These are phyloP conservation scores for Lycia hirtaria DNA, from an alignment of 2,888 invertebrate genomes.

Conservation along the genomic window DNA sequence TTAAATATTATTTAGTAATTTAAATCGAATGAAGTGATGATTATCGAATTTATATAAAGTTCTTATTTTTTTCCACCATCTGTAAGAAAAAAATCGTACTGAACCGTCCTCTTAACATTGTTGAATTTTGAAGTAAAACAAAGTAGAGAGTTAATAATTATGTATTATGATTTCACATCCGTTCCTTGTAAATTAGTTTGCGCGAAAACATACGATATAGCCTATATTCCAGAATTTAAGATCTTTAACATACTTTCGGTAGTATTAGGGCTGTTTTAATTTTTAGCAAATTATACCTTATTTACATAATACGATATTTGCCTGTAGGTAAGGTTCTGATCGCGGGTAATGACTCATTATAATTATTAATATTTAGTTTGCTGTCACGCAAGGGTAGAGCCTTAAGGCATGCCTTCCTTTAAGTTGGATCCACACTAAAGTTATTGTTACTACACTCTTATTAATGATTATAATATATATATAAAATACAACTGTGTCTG, in stretches of 20 bases:
- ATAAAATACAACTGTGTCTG: too few relatives aligned
- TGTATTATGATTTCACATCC: conserved; percentile 20
- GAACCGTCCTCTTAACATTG: conserved; percentile 26
- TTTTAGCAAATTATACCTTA: conserved; percentile 51
- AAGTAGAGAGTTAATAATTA: conserved; percentile 23
- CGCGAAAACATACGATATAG: conserved; percentile 2
- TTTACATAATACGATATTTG: conserved; percentile 57
- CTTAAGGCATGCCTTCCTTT: conserved; percentile 62
- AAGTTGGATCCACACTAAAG: too few relatives aligned
- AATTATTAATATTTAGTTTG: conserved; percentile 76
- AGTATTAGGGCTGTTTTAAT: conserved; percentile 34
- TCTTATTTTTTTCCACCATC: too few relatives aligned
- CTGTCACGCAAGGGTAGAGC: conserved; percentile 72
- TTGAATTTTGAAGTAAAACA: conserved; percentile 25
- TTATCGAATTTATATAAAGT: too few relatives aligned
- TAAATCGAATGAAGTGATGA: too few relatives aligned
- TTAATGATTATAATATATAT: too few relatives aligned
- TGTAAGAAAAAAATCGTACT: too few relatives aligned
- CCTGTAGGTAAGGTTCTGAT: conserved; percentile 48
- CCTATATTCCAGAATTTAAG: background rate
- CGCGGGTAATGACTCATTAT: conserved; percentile 64
- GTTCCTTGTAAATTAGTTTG: conserved; percentile 14
- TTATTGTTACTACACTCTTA: too few relatives aligned
- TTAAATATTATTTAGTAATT: too few relatives aligned
- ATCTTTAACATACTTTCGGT: conserved; percentile 25